Percentiles rank a stretch among this genome's conserved stretches.
These are phyloP conservation scores for Pachliopta kotzebuea DNA, from an alignment of 2,888 invertebrate genomes.

Conservation along the genomic window DNA sequence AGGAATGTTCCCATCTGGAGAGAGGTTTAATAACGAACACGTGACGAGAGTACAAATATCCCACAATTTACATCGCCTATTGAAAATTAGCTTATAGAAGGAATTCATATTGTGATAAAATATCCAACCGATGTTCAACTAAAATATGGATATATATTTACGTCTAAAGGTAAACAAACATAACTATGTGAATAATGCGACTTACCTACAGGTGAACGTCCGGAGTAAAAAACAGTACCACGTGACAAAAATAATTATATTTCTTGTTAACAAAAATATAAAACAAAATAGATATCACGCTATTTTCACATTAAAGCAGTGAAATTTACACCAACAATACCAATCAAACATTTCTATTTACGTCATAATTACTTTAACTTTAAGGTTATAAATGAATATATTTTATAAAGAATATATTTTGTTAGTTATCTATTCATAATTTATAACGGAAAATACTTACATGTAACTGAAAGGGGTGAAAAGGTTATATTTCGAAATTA, in stretches of 20 bases:
- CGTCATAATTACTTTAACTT: not conserved
- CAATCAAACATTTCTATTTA: not conserved
- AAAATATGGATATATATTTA: too few species aligned
- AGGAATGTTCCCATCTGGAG: not conserved
- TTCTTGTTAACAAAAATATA: too few species aligned
- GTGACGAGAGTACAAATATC: not conserved
- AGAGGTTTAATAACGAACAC: slow-evolving; percentile 1
- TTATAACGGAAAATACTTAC: not conserved
- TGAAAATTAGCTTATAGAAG: slow-evolving; percentile 1
- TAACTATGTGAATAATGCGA: too few species aligned
- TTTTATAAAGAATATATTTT: too few species aligned
- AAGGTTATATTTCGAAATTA: not conserved
- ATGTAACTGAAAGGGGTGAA: not conserved
- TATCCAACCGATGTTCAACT: not conserved
- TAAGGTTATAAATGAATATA: too few species aligned
- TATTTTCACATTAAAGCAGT: not conserved
- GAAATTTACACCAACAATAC: not conserved
- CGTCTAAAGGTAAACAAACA: too few species aligned
- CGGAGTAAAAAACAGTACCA: too few species aligned
- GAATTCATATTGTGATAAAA: not conserved
- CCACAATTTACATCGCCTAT: slow-evolving; percentile 1
- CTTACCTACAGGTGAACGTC: too few species aligned
- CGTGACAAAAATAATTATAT: too few species aligned
- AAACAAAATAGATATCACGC: not conserved
- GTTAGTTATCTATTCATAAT: not conserved